phyloP scores from a whole-genome alignment of 2,113 vertebrate species.

The Hylia prasina region DNA sequence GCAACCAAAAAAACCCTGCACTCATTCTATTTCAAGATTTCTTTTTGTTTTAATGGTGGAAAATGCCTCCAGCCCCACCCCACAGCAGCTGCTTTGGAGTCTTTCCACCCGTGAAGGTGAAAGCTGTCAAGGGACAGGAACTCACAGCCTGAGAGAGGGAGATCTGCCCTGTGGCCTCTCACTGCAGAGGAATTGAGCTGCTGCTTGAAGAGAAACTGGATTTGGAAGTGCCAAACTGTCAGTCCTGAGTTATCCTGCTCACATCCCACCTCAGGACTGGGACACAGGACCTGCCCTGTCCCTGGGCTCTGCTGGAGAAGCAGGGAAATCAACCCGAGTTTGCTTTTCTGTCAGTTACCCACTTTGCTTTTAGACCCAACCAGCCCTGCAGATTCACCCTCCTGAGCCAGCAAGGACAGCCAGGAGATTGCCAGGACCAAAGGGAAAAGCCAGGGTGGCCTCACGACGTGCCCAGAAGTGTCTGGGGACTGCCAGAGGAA shows the following conservation, averaged over 20 bases:
- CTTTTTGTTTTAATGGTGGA: background rate
- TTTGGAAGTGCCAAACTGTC: background rate
- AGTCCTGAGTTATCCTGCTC: background rate
- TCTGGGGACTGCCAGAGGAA: background rate
- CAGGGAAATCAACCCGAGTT: background rate
- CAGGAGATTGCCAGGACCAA: background rate
- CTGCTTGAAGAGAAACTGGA: background rate
- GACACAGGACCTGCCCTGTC: background rate
- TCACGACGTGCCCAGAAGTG: background rate
- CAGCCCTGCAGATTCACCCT: background rate
- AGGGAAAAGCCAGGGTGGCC: background rate
- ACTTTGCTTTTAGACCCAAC: background rate
- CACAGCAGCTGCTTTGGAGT: background rate
- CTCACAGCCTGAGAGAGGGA: background rate
- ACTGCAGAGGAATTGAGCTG: background rate
- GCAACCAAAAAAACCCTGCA: background rate
- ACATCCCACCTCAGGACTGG: background rate
- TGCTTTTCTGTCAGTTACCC: background rate
- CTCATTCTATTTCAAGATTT: background rate
- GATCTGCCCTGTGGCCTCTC: background rate
- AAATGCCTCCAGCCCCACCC: background rate
- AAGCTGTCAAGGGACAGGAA: background rate
- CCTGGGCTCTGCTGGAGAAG: background rate
- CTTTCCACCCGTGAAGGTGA: background rate
- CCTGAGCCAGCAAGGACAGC: background rate